These are phyloP conservation scores for Hesperophylax magnus DNA, from an alignment of 1,140 invertebrate species.

Conservation along the genomic window DNA sequence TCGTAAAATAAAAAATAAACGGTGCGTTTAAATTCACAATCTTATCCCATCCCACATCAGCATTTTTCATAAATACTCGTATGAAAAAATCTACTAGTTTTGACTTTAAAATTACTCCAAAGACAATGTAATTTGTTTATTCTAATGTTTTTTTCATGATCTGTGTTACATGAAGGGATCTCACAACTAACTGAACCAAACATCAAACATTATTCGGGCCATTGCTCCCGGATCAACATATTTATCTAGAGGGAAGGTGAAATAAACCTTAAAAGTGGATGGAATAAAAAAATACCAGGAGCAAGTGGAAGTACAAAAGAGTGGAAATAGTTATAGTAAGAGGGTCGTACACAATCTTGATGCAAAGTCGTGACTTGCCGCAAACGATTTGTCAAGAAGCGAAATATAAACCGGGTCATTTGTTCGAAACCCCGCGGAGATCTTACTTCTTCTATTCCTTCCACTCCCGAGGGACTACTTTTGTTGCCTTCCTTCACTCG, in stretches of 20 bases:
- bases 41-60: too few relatives aligned
- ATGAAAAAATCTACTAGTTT: too few relatives aligned
- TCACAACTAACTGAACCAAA: constrained; percentile 14
- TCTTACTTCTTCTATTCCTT: constrained; percentile 17
- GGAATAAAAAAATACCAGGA: constrained; percentile 9
- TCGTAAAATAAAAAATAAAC: too few relatives aligned
- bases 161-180: background rate
- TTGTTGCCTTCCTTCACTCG: constrained; percentile 29
- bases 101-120: too few relatives aligned
- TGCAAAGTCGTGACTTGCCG: constrained; percentile 57
- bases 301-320: constrained; percentile 10
- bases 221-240: constrained; percentile 42
- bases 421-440: constrained; percentile 51
- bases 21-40: too few relatives aligned
- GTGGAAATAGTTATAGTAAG: constrained; percentile 24
- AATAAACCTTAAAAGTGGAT: background rate
- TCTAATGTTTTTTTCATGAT: too few relatives aligned
- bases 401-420: constrained; percentile 58
- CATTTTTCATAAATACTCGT: too few relatives aligned
- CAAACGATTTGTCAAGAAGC: constrained; percentile 56
- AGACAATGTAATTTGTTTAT: too few relatives aligned
- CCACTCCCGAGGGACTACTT: constrained; percentile 16
- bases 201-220: constrained; percentile 36
- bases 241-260: constrained; percentile 35
- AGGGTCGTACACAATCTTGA: constrained; percentile 52